Evolutionary conservation across 2,888 invertebrate species (phyloP).

Genomic region (Arge pagana): DNA sequence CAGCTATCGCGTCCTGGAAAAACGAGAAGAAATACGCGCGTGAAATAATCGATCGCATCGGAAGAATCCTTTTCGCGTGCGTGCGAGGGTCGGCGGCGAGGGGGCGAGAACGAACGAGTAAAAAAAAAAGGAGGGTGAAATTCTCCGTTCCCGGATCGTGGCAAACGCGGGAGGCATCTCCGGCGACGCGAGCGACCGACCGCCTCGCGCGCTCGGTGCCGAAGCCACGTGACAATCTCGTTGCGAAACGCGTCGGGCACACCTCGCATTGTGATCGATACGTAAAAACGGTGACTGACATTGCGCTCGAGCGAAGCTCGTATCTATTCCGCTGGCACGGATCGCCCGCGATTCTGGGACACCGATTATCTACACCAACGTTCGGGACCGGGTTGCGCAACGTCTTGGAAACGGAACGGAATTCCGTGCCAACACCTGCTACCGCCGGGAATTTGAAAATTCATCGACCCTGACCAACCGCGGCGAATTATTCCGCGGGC

Average conservation of each 20-base stretch:
- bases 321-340: too few relatives aligned
- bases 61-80: too few relatives aligned
- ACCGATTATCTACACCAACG: background rate
- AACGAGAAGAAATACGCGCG: background rate
- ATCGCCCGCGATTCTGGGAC: conserved; percentile 15
- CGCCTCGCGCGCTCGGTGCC: conserved; percentile 25
- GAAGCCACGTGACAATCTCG: conserved; percentile 25
- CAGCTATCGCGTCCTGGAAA: conserved; percentile 50
- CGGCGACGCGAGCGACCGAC: conserved; percentile 6
- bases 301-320: conserved; percentile 14
- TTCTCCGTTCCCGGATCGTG: too few relatives aligned
- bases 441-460: too few relatives aligned
- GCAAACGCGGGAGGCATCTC: conserved; percentile 19
- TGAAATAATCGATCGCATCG: background rate
- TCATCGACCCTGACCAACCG: too few relatives aligned
- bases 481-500: too few relatives aligned
- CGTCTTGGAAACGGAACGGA: conserved; percentile 14
- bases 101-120: background rate
- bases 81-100: background rate
- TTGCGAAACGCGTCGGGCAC: conserved; percentile 51
- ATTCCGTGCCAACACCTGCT: conserved; percentile 15
- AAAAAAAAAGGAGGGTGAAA: too few relatives aligned
- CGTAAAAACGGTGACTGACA: conserved; percentile 34
- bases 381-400: conserved; percentile 14
- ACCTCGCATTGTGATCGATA: conserved; percentile 56